Evolutionary conservation across 2,797 vertebrate species (phyloP), one percentile per base, ranked within the genome.

Genomic region (Lophius americanus): DNA sequence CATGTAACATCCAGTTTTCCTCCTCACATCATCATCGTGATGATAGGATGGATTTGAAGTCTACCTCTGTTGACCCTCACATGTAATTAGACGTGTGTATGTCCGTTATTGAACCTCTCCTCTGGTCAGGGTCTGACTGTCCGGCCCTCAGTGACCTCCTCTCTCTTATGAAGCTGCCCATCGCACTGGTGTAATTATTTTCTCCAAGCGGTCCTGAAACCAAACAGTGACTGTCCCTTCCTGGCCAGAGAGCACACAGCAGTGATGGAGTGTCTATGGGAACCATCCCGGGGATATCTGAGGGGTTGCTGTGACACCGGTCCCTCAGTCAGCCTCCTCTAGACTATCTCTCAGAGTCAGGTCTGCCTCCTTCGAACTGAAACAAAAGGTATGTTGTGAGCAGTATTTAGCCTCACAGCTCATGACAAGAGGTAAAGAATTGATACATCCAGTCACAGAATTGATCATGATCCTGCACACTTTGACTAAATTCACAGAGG

Each of bases 161-260:
- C 72, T 73, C 63, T 73, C 80, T 85, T 81, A 66, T 76, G 73
- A 89, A 88, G 75, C 85, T 86, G 85, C 76, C 84, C 81, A 85
- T 88, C 80, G 79, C 71, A 57, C 78, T 77, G 78, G 86, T 90
- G 85, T 86, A 88, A 88, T 85, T 68, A 81, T 85, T 82, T 1
- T 79, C 73, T 85, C 81, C 67, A 84, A 76, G 75, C 77, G 9
- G 69, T 63, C 57, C 66, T 63, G 75, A 82, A 71, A 84, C 83
- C 87, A 68, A 68, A 76, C 76, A 84, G 76, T 75, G 77, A 86
- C 82, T 83, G 88, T 87, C 82, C 91, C 90, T 81, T 76, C 66
- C 51, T 82, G 60, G 36, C 60, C 86, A 67, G 61, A 75, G 64
- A 68, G 63, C 66, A 51, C 80, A 63, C 75, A 84, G 66, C 85